A percentile compares a stretch with the other conserved stretches of the same genome.
Evolutionary conservation across 2,113 vertebrate species (phyloP).

Genomic region (Microcebus lehilahytsara): DNA sequence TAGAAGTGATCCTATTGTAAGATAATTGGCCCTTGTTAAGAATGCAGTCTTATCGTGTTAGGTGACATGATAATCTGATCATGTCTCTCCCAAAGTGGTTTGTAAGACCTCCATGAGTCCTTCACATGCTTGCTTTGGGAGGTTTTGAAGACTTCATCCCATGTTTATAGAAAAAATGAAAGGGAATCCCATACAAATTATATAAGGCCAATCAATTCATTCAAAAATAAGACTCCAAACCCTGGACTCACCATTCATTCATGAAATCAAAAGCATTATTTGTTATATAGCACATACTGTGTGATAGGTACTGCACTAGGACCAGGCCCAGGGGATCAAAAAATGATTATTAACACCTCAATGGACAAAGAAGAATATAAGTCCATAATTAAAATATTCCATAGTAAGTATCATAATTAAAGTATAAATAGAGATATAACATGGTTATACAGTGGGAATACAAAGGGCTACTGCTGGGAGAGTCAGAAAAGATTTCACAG

Average conservation of each 20-base stretch:
- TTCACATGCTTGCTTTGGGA: not conserved
- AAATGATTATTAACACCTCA: not conserved
- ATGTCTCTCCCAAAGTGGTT: not conserved
- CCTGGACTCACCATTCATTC: not conserved
- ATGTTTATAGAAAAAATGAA: not conserved
- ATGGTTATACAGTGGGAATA: not conserved
- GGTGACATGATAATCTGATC: not conserved
- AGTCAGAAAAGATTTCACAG: slow-evolving; percentile 36
- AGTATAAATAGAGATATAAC: not conserved
- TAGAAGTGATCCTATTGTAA: not conserved
- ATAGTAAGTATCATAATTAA: not conserved
- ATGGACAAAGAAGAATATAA: not conserved
- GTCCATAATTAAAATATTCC: slow-evolving; percentile 7
- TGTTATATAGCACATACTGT: not conserved
- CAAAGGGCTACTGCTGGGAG: not conserved
- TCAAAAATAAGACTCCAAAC: slow-evolving; percentile 15
- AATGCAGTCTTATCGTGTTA: not conserved
- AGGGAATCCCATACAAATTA: not conserved
- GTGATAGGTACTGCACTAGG: not conserved
- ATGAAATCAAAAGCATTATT: not conserved
- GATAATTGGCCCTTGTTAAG: not conserved
- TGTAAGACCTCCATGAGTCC: not conserved
- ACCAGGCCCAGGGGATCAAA: not conserved
- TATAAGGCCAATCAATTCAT: not conserved
- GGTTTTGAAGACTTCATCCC: not conserved